Conservation (phyloP, 2,888 invertebrate genomes). For the Eurois occulta region DNA sequence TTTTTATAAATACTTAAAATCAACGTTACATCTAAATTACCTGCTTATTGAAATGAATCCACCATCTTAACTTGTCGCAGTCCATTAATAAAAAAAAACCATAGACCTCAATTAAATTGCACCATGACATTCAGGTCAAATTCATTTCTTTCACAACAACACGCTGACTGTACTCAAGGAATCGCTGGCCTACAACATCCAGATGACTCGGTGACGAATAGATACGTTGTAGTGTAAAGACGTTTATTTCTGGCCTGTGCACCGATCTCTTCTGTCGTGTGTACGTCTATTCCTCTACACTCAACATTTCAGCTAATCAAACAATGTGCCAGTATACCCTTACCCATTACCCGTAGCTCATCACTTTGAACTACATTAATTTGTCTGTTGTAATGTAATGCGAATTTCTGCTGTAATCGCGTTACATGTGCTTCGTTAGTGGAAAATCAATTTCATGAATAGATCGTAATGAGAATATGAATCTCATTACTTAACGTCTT, state of each 20-base stretch:
- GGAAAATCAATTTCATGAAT: not conserved
- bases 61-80: not conserved
- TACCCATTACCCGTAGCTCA: not conserved
- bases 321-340: not conserved
- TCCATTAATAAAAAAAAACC: not conserved
- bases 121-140: not conserved
- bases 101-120: not conserved
- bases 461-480: not conserved
- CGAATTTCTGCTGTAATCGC: constrained; percentile 8
- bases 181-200: too few species aligned
- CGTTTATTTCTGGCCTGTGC: not conserved
- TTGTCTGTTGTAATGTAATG: not conserved
- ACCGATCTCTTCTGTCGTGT: not conserved
- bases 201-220: not conserved
- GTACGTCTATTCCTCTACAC: not conserved
- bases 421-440: constrained; percentile 12
- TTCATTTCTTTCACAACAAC: not conserved
- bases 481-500: not conserved
- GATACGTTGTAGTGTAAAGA: not conserved
- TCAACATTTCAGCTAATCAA: not conserved
- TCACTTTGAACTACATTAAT: constrained; percentile 3
- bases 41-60: not conserved
- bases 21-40: not conserved
- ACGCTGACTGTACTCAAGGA: not conserved
- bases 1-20: not conserved